phyloP scores from a whole-genome alignment of 2,888 invertebrate species.

The Panzeria rudis region DNA sequence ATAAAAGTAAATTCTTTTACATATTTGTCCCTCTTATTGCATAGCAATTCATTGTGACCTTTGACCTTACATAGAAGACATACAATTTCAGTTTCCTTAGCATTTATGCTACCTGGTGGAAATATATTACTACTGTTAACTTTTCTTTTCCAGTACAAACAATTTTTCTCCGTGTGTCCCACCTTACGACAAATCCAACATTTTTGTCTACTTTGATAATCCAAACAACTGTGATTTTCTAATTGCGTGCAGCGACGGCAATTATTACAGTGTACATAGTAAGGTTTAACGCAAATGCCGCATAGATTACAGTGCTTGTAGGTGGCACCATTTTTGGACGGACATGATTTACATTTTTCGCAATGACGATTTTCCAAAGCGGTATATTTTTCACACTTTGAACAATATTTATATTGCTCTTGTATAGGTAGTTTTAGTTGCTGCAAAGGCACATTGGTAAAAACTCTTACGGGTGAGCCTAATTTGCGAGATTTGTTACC shows the following conservation, averaged over 20 bases:
- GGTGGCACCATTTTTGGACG: slow-evolving; percentile 89
- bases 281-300: slow-evolving; percentile 92
- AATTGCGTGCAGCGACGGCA: slow-evolving; percentile 88
- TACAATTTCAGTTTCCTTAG: slow-evolving; percentile 57
- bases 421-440: slow-evolving; percentile 78
- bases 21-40: slow-evolving; percentile 69
- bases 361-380: slow-evolving; percentile 90
- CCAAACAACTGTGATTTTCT: slow-evolving; percentile 85
- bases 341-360: slow-evolving; percentile 87
- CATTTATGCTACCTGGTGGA: background rate
- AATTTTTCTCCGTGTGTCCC: slow-evolving; percentile 81
- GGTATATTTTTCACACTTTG: slow-evolving; percentile 89
- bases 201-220: slow-evolving; percentile 80
- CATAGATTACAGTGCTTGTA: slow-evolving; percentile 89
- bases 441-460: slow-evolving; percentile 89
- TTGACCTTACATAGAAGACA: slow-evolving; percentile 71
- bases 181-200: slow-evolving; percentile 81
- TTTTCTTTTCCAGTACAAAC: slow-evolving; percentile 73
- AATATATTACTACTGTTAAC: slow-evolving; percentile 21
- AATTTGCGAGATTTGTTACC: slow-evolving; percentile 86
- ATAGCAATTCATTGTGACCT: slow-evolving; percentile 74
- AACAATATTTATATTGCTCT: slow-evolving; percentile 89
- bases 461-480: slow-evolving; percentile 94
- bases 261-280: slow-evolving; percentile 90
- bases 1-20: slow-evolving; percentile 74